Conservation (phyloP, 2,113 vertebrate genomes). For the Erythrocebus patas region DNA sequence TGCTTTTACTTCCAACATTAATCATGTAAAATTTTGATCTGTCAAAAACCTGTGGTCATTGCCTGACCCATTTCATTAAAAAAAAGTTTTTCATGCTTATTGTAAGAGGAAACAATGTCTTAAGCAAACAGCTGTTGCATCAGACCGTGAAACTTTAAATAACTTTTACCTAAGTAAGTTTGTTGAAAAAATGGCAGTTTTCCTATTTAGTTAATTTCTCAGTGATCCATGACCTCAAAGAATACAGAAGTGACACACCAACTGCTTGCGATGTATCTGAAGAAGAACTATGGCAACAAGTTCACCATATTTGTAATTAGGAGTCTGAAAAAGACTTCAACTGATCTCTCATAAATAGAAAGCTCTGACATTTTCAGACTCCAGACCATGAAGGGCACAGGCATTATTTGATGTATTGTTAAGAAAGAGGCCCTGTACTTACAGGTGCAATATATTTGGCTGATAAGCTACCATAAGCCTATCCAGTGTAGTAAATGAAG, state of each 20-base stretch:
- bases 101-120: not conserved
- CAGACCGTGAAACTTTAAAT: not conserved
- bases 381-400: not conserved
- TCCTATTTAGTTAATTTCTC: constrained; percentile 42
- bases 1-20: not conserved
- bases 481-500: not conserved
- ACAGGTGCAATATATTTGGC: not conserved
- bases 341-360: constrained; percentile 8
- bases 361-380: constrained; percentile 36
- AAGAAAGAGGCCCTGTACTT: not conserved
- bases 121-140: not conserved
- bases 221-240: constrained; percentile 8
- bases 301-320: constrained; percentile 56
- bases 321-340: not conserved
- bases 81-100: not conserved
- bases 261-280: constrained; percentile 21
- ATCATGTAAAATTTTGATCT: constrained; percentile 8
- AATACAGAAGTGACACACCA: not conserved
- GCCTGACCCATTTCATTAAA: not conserved
- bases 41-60: not conserved
- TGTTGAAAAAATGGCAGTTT: constrained; percentile 24
- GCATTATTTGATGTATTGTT: constrained; percentile 40
- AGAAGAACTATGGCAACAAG: constrained; percentile 13
- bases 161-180: not conserved
- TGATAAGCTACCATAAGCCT: not conserved